Conservation (phyloP, 2,113 vertebrate genomes). For the Larimichthys crocea region DNA sequence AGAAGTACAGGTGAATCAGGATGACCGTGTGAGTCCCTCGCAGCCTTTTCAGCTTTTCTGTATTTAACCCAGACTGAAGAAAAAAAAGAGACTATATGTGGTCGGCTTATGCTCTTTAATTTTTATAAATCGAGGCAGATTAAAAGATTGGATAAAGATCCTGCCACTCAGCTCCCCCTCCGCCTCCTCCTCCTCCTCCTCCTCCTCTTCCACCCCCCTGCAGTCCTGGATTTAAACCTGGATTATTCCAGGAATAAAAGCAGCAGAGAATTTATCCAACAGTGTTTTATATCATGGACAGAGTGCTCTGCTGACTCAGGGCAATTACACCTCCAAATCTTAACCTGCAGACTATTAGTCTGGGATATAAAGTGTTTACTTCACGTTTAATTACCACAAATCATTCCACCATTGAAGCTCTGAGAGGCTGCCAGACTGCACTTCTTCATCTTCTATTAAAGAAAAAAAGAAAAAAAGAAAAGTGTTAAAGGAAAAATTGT, state of each 20-base stretch:
- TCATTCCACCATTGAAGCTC: slow-evolving; percentile 26
- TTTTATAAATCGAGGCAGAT: slow-evolving; percentile 78
- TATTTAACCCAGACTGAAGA: slow-evolving; percentile 36
- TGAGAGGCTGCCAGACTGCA: slow-evolving; percentile 31
- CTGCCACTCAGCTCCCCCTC: slow-evolving; percentile 69
- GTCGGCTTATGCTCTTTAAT: slow-evolving; percentile 72
- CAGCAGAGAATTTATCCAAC: slow-evolving; percentile 48
- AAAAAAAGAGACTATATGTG: slow-evolving; percentile 41
- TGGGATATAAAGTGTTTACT: slow-evolving; percentile 47
- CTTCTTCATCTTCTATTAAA: neutral
- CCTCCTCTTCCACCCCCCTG: slow-evolving; percentile 8
- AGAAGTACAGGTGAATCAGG: neutral
- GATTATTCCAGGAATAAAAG: slow-evolving; percentile 76
- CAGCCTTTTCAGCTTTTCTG: neutral
- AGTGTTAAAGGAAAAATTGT: neutral
- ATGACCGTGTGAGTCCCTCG: neutral
- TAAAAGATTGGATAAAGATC: slow-evolving; percentile 81
- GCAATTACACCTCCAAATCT: slow-evolving; percentile 45
- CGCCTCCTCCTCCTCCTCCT: too few relatives aligned
- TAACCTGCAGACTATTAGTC: slow-evolving; percentile 40
- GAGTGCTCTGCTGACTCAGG: slow-evolving; percentile 51
- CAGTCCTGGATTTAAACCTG: slow-evolving; percentile 72
- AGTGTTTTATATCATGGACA: slow-evolving; percentile 31
- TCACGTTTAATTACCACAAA: slow-evolving; percentile 59
- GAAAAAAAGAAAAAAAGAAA: too few relatives aligned